Conservation (phyloP, 2,113 vertebrate species). For the Amphiprion ocellaris region DNA sequence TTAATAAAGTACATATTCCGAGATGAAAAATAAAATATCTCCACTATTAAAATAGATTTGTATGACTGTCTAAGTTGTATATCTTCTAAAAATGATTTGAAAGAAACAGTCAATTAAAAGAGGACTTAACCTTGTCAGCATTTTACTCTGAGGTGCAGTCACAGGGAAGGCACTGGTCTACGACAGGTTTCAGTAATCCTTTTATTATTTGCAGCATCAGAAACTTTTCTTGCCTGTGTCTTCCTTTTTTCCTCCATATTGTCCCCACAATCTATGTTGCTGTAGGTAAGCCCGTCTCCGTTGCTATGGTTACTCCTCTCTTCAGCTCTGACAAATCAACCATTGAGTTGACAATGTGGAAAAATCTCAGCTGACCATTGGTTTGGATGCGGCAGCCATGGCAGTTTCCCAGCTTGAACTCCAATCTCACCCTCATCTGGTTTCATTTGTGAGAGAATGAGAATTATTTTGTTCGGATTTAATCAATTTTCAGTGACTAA, state of each 20-base stretch:
- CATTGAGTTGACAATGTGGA: no score
- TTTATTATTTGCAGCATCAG: background rate
- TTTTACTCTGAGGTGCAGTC: background rate
- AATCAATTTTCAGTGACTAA: no score
- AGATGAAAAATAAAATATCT: conserved; percentile 23
- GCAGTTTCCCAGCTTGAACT: no score
- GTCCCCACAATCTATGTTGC: background rate
- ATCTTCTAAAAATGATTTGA: background rate
- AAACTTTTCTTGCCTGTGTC: no score
- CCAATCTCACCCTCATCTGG: no score
- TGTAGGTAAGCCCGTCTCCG: no score
- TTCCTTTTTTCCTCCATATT: background rate
- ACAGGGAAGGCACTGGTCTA: background rate
- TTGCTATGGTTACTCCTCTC: no score
- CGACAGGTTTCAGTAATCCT: background rate
- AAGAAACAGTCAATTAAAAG: background rate
- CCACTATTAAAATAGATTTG: background rate
- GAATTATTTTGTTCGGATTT: no score
- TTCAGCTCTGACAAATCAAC: no score
- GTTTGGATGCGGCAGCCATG: no score
- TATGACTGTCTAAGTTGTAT: conserved; percentile 12
- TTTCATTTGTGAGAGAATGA: no score
- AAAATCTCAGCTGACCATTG: no score
- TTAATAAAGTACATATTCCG: conserved; percentile 46
- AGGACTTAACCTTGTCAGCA: background rate